phyloP scores from a whole-genome alignment of 1,140 invertebrate genomes.

The Armadillidium nasatum region DNA sequence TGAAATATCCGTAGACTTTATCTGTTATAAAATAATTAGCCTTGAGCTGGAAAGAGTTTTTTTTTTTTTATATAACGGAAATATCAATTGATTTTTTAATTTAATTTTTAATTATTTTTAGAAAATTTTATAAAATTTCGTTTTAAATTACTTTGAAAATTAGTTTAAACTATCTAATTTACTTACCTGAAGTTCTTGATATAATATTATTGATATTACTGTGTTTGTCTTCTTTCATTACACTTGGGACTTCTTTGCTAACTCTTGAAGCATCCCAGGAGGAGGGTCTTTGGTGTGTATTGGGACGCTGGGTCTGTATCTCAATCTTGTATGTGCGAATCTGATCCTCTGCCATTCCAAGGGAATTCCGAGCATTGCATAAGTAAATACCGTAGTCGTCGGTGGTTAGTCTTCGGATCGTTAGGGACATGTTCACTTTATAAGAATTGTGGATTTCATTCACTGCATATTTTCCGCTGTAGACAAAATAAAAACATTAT shows the following conservation, averaged over 20 bases:
- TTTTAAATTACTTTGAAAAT: too few relatives aligned
- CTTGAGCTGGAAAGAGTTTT: too few relatives aligned
- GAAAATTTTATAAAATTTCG: too few relatives aligned
- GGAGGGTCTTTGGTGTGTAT: not conserved
- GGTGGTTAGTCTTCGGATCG: conserved; percentile 10
- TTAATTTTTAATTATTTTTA: too few relatives aligned
- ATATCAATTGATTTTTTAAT: too few relatives aligned
- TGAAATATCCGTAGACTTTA: too few relatives aligned
- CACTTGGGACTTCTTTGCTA: not conserved
- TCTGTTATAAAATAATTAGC: too few relatives aligned
- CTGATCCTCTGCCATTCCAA: conserved; percentile 27
- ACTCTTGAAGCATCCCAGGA: not conserved
- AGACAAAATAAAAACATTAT: not conserved
- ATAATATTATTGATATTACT: not conserved
- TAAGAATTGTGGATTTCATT: conserved; percentile 24
- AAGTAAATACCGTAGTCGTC: conserved; percentile 26
- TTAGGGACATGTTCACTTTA: conserved; percentile 8
- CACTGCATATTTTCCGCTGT: conserved; percentile 14
- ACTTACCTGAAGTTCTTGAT: not conserved
- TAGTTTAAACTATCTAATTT: too few relatives aligned
- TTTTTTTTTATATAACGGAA: too few relatives aligned
- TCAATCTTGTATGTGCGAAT: conserved; percentile 31
- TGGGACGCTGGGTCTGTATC: conserved; percentile 20
- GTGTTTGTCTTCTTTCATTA: not conserved
- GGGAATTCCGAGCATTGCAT: conserved; percentile 24